Base-by-base conservation (phyloP, 2,797 vertebrate species). In the Gouania willdenowi region DNA sequence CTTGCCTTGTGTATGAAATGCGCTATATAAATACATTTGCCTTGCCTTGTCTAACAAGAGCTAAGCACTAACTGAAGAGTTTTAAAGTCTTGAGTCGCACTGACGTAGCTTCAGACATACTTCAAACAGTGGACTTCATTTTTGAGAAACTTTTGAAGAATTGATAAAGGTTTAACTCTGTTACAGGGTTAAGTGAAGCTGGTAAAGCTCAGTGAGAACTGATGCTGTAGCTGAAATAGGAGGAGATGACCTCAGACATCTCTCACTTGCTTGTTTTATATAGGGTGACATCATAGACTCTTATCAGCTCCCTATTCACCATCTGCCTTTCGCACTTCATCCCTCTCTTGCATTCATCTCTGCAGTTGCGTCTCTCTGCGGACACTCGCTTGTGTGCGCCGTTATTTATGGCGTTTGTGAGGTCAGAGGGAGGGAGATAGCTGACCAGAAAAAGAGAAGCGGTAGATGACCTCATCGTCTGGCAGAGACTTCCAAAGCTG, bases 251-350 rank as follows among this genome's bases (percentile, higher is more conserved):
- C 56, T 79, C 66, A 77, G 60, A 40, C 51, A 40, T 48, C 20
- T 40, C 12, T 26, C 18, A 19, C 46, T 51, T 39, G 15, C 37
- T 29, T 12, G 4, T 52, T 54, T 69, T 67, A 43, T 41, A 35
- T 26, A 26, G 11, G 55, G 26, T 83, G 76, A 81, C 66, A 69
- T 79, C 76, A 78, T 11, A 15, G 48, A 41, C 63, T 59, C 55
- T 75, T 74, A 78, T 78, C 72, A 50, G 46, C 35, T 13, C 64
- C 46, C 15, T 31, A 9, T 16, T 41, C 49, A 62, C 41, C 66
- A 41, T 60, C 64, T 55, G 52, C 41, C 40, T 29, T 40, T 68
- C 46, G 42, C 56, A 65, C 60, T 47, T 29, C 31, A 24, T 25
- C 29, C 44, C 47, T 53, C 36, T 33, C 55, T 19, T 59, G 40